Percentiles rank a stretch among this genome's conserved stretches.
phyloP scores from a whole-genome alignment of 2,888 invertebrate species.

The Kuschelorhynchus macadamiae region DNA sequence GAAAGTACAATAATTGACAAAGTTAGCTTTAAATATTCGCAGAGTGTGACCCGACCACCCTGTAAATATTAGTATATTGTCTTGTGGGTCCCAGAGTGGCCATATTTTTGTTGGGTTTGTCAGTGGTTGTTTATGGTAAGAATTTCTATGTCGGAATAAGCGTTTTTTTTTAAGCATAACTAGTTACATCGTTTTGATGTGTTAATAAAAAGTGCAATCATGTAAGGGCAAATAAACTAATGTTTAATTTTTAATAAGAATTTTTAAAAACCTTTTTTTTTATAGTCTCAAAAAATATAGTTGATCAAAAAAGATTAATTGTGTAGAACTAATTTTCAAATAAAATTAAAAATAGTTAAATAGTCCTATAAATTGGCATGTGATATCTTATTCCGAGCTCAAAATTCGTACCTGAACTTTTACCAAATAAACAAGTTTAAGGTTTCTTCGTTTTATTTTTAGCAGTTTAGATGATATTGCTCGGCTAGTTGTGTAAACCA shows the following conservation, averaged over 20 bases:
- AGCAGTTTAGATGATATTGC: constrained; percentile 2
- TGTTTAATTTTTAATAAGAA: too few species aligned
- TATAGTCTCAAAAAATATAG: not conserved
- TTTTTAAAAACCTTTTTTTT: not conserved
- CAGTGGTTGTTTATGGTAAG: constrained; percentile 32
- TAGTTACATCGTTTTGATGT: too few species aligned
- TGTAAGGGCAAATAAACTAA: too few species aligned
- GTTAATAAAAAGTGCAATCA: too few species aligned
- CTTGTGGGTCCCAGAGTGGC: constrained; percentile 54
- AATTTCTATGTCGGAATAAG: constrained; percentile 7
- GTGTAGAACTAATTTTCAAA: constrained; percentile 29
- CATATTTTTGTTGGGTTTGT: constrained; percentile 57
- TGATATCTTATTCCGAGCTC: too few species aligned
- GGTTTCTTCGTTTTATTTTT: constrained; percentile 20
- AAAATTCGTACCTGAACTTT: not conserved
- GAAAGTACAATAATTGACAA: constrained; percentile 63
- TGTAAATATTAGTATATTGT: constrained; percentile 41
- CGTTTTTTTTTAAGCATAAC: not conserved
- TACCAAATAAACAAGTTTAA: constrained; percentile 3
- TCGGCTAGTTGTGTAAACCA: too few species aligned
- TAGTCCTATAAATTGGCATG: too few species aligned
- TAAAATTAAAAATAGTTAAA: too few species aligned
- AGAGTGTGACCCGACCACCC: constrained; percentile 28
- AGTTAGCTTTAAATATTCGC: constrained; percentile 40
- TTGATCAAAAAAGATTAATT: not conserved